Conservation (phyloP, 2,797 vertebrate species). For the Helicolenus hilgendorfi region DNA sequence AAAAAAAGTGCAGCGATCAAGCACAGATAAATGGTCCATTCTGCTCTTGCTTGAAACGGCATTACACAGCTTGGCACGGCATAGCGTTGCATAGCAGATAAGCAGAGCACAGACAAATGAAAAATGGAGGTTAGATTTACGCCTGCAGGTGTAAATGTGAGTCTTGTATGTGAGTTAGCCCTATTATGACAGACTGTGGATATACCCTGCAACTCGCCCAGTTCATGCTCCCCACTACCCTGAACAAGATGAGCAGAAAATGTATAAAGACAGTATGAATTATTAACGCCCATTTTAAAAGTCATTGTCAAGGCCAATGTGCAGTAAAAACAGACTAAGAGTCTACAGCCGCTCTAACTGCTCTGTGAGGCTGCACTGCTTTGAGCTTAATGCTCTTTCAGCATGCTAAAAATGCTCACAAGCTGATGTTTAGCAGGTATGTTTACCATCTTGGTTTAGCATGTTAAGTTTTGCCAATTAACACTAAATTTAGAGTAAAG, state of each 20-base stretch:
- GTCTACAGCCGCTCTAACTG: background rate
- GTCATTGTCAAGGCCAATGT: slow-evolving; percentile 3
- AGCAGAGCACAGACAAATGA: background rate
- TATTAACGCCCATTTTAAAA: slow-evolving; percentile 26
- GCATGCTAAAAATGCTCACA: background rate
- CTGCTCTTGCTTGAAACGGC: background rate
- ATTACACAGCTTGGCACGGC: background rate
- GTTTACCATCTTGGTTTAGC: background rate
- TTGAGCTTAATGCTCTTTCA: background rate
- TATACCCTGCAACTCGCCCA: background rate
- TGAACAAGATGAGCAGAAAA: slow-evolving; percentile 11
- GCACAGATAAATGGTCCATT: background rate
- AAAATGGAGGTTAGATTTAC: background rate
- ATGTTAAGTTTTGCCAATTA: background rate
- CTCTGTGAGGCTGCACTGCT: background rate
- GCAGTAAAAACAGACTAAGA: background rate
- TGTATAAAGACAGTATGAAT: slow-evolving; percentile 13
- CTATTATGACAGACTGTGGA: background rate
- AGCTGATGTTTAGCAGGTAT: background rate
- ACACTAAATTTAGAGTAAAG: background rate
- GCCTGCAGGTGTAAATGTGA: background rate
- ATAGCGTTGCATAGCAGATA: background rate
- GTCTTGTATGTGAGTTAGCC: background rate
- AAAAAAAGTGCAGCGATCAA: background rate
- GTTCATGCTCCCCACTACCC: background rate